Evolutionary conservation across 2,113 vertebrate species (phyloP).

Genomic region (Engraulis encrasicolus): DNA sequence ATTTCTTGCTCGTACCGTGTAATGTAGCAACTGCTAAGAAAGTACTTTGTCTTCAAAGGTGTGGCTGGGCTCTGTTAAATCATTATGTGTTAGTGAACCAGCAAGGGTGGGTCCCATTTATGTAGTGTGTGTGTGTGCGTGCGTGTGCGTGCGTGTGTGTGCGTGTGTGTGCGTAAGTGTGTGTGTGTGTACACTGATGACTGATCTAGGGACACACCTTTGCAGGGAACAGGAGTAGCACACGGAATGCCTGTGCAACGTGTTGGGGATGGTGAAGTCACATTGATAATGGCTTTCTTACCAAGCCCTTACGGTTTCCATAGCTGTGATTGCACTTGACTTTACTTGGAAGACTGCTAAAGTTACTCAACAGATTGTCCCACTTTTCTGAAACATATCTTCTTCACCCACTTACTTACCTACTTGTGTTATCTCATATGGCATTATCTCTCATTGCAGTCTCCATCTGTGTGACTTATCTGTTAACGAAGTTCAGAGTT

Average conservation of each 20-base stretch:
- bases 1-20: not conserved
- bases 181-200: not conserved
- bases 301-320: not conserved
- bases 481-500: constrained; percentile 1
- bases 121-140: not conserved
- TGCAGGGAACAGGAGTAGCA: not conserved
- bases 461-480: not conserved
- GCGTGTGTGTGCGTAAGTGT: not conserved
- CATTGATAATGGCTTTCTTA: not conserved
- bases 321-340: not conserved
- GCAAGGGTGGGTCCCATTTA: constrained; percentile 18
- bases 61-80: not conserved
- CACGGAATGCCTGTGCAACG: not conserved
- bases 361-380: not conserved
- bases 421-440: not conserved
- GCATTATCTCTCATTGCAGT: not conserved
- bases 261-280: not conserved
- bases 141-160: not conserved
- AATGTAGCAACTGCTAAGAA: not conserved
- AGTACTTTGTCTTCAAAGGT: not conserved
- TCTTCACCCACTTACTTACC: not conserved
- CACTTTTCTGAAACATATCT: not conserved
- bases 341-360: not conserved
- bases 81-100: constrained; percentile 31
- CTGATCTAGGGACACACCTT: constrained; percentile 10